A percentile compares a stretch with the other conserved stretches of the same genome.
phyloP scores from a whole-genome alignment of 30 jellyfish, hydroid and myxozoan species.

The Hydractinia symbiolongicarpus region DNA sequence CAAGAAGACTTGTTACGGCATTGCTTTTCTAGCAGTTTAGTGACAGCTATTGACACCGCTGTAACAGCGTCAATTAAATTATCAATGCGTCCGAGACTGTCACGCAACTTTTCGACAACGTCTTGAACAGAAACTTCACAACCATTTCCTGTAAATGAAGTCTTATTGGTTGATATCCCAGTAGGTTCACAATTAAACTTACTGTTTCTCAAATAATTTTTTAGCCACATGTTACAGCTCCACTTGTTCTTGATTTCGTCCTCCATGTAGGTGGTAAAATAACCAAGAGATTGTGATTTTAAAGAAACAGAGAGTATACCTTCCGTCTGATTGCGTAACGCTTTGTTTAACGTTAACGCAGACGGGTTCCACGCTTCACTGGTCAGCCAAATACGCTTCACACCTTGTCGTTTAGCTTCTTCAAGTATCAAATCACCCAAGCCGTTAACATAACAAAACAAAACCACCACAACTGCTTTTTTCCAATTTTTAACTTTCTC shows the following conservation, averaged over 20 bases:
- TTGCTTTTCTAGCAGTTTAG: conserved; percentile 10
- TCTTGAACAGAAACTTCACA: conserved; percentile 29
- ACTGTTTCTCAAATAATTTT: conserved; percentile 9
- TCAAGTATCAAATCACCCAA: conserved; percentile 56
- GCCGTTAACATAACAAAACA: conserved; percentile 49
- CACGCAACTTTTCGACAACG: conserved; percentile 33
- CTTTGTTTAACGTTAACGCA: conserved; percentile 42
- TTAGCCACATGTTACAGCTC: conserved; percentile 76
- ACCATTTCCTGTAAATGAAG: not conserved
- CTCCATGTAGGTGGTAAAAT: conserved; percentile 29
- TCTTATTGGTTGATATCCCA: too few relatives aligned
- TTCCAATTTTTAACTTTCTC: conserved; percentile 27
- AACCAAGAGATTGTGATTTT: conserved; percentile 38
- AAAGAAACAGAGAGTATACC: conserved; percentile 76
- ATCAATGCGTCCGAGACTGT: conserved; percentile 17
- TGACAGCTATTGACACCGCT: conserved; percentile 41
- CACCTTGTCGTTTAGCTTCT: conserved; percentile 56
- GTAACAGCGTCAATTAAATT: conserved; percentile 62
- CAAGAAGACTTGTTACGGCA: conserved; percentile 30
- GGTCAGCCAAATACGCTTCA: conserved; percentile 58
- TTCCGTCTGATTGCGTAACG: conserved; percentile 26
- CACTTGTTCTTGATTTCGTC: conserved; percentile 33
- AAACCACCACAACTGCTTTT: conserved; percentile 55
- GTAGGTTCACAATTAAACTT: not conserved
- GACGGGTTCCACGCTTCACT: conserved; percentile 86